These are phyloP conservation scores for Pontoporia blainvillei DNA, from an alignment of 2,113 vertebrate species.

Conservation along the genomic window DNA sequence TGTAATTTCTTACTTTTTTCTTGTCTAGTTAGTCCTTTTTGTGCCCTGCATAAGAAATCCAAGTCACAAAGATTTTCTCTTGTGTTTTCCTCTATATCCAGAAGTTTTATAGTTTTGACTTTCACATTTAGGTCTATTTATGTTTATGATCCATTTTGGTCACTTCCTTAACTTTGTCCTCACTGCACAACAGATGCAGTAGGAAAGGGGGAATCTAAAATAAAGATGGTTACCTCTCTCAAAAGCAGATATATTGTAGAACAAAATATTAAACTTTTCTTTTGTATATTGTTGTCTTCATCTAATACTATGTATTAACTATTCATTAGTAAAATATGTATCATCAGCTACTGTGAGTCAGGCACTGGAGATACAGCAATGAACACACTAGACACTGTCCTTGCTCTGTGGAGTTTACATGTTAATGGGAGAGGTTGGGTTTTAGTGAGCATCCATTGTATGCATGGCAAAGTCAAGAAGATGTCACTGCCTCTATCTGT, in stretches of 20 bases:
- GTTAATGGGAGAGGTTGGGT: neutral
- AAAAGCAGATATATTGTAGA: neutral
- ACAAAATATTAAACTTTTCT: constrained; percentile 7
- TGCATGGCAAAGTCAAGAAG: neutral
- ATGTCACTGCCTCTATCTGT: neutral
- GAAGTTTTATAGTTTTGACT: neutral
- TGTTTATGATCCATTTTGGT: neutral
- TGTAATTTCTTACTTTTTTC: constrained; percentile 33
- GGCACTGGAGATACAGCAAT: neutral
- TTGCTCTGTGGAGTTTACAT: neutral
- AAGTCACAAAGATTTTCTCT: neutral
- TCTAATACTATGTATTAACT: neutral
- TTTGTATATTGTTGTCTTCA: neutral
- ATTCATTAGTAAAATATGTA: neutral
- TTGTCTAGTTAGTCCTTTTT: neutral
- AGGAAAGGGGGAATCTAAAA: neutral
- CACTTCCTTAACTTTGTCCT: neutral
- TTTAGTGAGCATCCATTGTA: neutral
- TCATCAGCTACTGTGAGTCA: neutral
- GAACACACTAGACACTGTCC: neutral
- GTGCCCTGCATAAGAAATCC: neutral
- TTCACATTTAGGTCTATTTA: neutral
- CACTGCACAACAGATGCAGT: neutral
- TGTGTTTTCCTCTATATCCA: neutral
- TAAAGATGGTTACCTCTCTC: neutral